phyloP scores from a whole-genome alignment of 2,888 invertebrate genomes.

The Sacculina carcini region DNA sequence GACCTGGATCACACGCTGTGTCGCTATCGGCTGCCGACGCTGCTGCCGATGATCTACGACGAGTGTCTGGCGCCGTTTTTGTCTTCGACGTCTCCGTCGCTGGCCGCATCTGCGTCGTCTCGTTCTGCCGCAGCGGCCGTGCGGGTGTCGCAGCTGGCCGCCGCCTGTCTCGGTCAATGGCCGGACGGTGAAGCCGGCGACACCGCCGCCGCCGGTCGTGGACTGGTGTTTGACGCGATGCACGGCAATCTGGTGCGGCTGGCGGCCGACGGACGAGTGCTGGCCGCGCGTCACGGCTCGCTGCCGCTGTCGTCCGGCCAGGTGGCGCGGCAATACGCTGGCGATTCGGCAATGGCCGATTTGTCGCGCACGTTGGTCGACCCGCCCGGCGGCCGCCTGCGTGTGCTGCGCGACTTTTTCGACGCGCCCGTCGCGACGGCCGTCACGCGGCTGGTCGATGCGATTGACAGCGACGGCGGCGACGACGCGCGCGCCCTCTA shows the following conservation, averaged over 20 bases:
- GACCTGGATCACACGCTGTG: no score
- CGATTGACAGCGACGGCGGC: slow-evolving; percentile 18
- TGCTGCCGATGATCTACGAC: no score
- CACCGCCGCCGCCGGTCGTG: no score
- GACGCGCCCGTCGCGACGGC: slow-evolving; percentile 36
- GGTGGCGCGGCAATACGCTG: slow-evolving; percentile 30
- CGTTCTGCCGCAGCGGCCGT: no score
- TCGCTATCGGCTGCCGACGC: no score
- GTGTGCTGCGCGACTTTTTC: slow-evolving; percentile 42
- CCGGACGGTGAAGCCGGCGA: no score
- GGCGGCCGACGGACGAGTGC: slow-evolving; percentile 30
- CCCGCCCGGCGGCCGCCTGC: slow-evolving; percentile 19
- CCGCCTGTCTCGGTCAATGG: no score
- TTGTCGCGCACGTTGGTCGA: slow-evolving; percentile 14
- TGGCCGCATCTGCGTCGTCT: no score
- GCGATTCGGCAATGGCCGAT: slow-evolving; percentile 9
- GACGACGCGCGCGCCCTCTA: slow-evolving; percentile 22
- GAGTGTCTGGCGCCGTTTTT: no score
- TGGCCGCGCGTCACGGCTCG: slow-evolving; percentile 36
- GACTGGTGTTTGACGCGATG: slow-evolving; percentile 38
- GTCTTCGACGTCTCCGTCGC: no score
- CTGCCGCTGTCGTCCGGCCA: slow-evolving; percentile 26
- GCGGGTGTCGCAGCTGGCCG: no score
- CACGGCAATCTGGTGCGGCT: slow-evolving; percentile 36
- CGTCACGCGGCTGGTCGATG: slow-evolving; percentile 33